These are phyloP conservation scores for Ursus arctos DNA, from an alignment of 2,113 vertebrate genomes.

Conservation along the genomic window DNA sequence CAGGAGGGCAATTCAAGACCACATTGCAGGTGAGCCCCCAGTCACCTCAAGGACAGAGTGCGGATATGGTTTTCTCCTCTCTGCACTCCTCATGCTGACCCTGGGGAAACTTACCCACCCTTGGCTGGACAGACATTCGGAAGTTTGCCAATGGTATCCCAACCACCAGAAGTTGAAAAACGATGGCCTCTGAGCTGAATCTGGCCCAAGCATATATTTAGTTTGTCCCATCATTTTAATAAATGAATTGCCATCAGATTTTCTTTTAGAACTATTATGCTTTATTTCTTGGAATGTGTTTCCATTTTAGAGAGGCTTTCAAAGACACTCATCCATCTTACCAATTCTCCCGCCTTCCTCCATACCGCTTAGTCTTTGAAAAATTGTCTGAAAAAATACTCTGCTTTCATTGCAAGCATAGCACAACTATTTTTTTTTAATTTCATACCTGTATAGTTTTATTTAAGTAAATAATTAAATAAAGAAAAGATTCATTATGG, in stretches of 20 bases:
- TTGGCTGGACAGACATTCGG: background rate
- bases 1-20: background rate
- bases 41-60: too few species aligned
- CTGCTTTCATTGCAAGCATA: background rate
- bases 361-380: background rate
- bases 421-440: background rate
- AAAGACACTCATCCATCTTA: background rate
- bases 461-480: background rate
- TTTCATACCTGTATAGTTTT: background rate
- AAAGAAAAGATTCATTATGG: background rate
- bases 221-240: background rate
- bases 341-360: background rate
- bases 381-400: background rate
- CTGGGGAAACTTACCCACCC: background rate
- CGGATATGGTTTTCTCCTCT: too few species aligned
- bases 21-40: rapidly evolving
- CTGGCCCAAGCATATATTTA: background rate
- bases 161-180: background rate
- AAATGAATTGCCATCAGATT: background rate
- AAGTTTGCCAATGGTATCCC: background rate
- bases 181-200: background rate
- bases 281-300: background rate
- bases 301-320: background rate
- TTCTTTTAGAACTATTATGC: background rate
- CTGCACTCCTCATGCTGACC: background rate